phyloP scores from a whole-genome alignment of 2,888 invertebrate species.

The Lysandra bellargus region DNA sequence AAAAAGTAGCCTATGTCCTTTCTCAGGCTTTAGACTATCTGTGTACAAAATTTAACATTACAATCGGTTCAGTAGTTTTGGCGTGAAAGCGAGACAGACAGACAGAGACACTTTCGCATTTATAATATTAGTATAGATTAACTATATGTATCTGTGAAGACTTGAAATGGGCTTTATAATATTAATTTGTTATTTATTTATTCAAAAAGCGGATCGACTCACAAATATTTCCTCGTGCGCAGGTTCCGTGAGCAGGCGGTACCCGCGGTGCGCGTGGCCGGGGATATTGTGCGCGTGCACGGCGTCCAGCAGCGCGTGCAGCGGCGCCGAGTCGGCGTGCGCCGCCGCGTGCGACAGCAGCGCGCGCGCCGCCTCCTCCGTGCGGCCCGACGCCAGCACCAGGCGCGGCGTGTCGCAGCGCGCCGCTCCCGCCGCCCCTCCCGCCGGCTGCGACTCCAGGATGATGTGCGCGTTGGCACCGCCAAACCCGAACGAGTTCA shows the following conservation, averaged over 20 bases:
- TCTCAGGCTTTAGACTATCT: too few relatives aligned
- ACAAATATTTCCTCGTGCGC: constrained; percentile 45
- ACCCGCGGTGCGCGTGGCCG: constrained; percentile 92
- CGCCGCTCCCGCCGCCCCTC: constrained; percentile 74
- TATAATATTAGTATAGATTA: too few relatives aligned
- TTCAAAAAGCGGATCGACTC: constrained; percentile 22
- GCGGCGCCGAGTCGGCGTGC: constrained; percentile 84
- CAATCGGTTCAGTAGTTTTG: too few relatives aligned
- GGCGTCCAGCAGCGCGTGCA: constrained; percentile 88
- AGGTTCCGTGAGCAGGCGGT: constrained; percentile 83
- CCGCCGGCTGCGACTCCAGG: constrained; percentile 86
- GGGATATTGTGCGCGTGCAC: constrained; percentile 85
- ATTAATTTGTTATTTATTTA: too few relatives aligned
- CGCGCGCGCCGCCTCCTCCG: constrained; percentile 86
- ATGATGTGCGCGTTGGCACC: constrained; percentile 97
- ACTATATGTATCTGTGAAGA: too few relatives aligned
- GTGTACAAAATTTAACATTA: too few relatives aligned
- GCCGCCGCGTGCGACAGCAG: constrained; percentile 83
- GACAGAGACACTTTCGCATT: too few relatives aligned
- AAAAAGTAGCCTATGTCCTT: too few relatives aligned
- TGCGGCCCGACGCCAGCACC: constrained; percentile 91
- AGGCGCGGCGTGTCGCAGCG: constrained; percentile 82
- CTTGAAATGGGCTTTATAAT: too few relatives aligned
- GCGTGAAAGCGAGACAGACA: too few relatives aligned
- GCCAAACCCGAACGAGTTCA: constrained; percentile 99